Conservation (phyloP, 2,888 invertebrate species). For the Gryllus longicercus region DNA sequence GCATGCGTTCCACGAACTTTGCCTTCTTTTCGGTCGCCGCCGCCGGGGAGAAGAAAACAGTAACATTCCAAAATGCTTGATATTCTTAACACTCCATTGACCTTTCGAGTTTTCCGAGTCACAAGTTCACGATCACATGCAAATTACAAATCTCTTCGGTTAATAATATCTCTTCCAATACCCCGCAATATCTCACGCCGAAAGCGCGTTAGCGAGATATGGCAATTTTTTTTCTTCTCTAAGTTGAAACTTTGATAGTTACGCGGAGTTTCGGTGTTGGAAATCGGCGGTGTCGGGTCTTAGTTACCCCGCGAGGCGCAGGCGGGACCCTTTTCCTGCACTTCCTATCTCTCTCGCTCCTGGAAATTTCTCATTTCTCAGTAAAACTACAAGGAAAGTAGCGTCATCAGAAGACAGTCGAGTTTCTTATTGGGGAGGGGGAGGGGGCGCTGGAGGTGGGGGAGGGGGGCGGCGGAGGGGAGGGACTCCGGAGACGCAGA, state of each 20-base stretch:
- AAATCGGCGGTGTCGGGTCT: conserved; percentile 1
- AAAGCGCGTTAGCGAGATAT: not conserved
- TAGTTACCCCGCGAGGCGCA: not conserved
- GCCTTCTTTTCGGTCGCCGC: not conserved
- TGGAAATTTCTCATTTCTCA: conserved; percentile 21
- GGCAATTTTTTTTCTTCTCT: not conserved
- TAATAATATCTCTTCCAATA: conserved; percentile 2
- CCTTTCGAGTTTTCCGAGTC: not conserved
- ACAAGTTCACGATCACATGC: not conserved
- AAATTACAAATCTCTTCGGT: conserved; percentile 6
- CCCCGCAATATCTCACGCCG: not conserved
- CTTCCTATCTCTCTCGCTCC: conserved; percentile 12
- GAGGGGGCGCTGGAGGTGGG: too few species aligned
- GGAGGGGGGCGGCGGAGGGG: not conserved
- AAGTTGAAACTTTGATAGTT: not conserved
- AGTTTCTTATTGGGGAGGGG: not conserved
- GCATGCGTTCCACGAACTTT: too few species aligned
- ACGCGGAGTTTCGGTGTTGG: not conserved
- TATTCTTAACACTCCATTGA: not conserved
- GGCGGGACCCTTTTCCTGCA: not conserved
- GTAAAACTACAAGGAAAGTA: conserved; percentile 26
- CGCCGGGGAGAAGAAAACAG: not conserved
- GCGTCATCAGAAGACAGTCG: conserved; percentile 31
- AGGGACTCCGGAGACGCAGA: not conserved
- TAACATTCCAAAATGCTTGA: conserved; percentile 1